Base-by-base conservation (phyloP, 2,113 vertebrate genomes). In the Rostratula benghalensis region DNA sequence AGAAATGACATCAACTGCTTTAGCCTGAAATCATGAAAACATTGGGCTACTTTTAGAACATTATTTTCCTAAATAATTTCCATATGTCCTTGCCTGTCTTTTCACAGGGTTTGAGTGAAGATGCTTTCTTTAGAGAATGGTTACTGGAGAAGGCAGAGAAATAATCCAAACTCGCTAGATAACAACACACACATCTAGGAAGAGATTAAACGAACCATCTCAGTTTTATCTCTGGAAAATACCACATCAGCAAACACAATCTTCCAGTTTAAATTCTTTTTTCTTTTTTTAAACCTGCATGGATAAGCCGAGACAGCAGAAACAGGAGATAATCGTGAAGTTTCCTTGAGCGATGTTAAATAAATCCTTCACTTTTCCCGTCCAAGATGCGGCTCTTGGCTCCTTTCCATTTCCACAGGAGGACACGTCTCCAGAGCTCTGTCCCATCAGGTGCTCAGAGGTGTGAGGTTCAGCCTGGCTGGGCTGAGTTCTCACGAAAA, bases 401-500 rank as follows among this genome's bases (percentile, higher is more conserved):
- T 69, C 8, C 1, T n/a, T 80, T 41, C 28, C 28, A 43, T 54
- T 64, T 48, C 51, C 67, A 35, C 16, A 24, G 51, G 9, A 54
- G 77, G 69, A 31, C 35, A 22, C 9, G 20, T 25, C 63, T 51
- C 80, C 13, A 2, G 17, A n/a, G 51, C 31, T 88, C 59, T 14
- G 18, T n/a, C 33, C 69, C 1, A 0, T 14, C 43, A n/a, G 35
- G 33, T 30, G 37, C n/a, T 6, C 1, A 0, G 45, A 70, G 33
- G 23, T 31, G 46, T 45, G 60, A 88, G 48, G 69, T 56, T 37
- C 71, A 75, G 53, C 50, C 70, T 5, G 35, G 25, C 27, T 33
- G 46, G 41, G 60, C 37, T 70, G 45, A 65, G 12, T 43, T 46
- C 50, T 57, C 46, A 43, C 5, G 8, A 23, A 94, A 73, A 59